These are phyloP conservation scores for Drosophila phalerata DNA, from an alignment of 2,888 invertebrate species.

Conservation along the genomic window DNA sequence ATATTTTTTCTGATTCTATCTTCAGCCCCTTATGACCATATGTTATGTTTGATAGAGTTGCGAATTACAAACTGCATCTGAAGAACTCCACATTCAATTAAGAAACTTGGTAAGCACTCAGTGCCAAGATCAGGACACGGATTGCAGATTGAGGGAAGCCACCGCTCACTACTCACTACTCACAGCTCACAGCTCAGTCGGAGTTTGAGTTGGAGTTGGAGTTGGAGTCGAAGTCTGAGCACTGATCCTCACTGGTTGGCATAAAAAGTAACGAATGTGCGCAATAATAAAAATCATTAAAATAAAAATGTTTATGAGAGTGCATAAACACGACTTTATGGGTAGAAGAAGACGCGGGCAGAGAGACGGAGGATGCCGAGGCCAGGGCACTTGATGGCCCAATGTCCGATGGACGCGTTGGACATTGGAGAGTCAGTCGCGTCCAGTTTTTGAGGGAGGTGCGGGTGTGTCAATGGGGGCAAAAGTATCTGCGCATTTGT, in stretches of 20 bases:
- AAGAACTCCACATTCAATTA: conserved; percentile 8
- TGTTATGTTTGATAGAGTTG: no score
- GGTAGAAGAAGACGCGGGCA: conserved; percentile 26
- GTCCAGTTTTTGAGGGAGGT: conserved; percentile 28
- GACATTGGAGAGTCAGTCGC: conserved; percentile 2
- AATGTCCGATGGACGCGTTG: conserved; percentile 27
- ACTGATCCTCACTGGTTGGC: conserved; percentile 59
- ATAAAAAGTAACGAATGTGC: conserved; percentile 81
- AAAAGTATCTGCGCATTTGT: conserved; percentile 70
- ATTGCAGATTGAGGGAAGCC: conserved; percentile 34
- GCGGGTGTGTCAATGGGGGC: conserved; percentile 72
- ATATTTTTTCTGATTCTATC: no score
- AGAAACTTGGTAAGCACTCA: conserved; percentile 38
- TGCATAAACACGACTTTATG: conserved; percentile 74
- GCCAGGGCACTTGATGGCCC: conserved; percentile 68
- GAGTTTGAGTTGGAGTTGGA: not conserved
- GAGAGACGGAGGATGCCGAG: conserved; percentile 11
- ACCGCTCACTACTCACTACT: not conserved
- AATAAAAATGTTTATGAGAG: conserved; percentile 84
- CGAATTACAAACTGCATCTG: not conserved
- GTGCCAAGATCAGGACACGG: conserved; percentile 50
- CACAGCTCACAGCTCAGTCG: not conserved
- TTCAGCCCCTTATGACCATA: no score
- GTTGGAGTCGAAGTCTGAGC: conserved; percentile 2
- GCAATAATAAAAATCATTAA: conserved; percentile 84